These are phyloP conservation scores for Pseudomyrmex flavicornis DNA, from an alignment of 1,140 invertebrate genomes.

Conservation along the genomic window DNA sequence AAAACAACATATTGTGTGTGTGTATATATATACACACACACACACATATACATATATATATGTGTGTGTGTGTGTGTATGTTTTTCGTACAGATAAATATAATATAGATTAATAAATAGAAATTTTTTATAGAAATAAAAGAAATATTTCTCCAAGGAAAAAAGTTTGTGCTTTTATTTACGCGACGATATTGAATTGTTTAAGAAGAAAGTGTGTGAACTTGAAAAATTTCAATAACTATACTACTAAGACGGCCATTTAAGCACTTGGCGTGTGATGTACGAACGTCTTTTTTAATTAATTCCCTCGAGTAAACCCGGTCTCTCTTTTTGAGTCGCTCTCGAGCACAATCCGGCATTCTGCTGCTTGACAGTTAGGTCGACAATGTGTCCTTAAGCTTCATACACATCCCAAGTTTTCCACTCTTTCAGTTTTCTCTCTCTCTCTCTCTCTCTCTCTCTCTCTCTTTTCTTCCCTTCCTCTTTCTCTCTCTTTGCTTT, in stretches of 20 bases:
- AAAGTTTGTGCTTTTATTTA: neutral
- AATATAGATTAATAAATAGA: neutral
- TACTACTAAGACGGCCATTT: neutral
- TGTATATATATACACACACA: too few relatives aligned
- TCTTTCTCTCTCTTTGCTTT: slow-evolving; percentile 13
- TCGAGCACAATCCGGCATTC: slow-evolving; percentile 16
- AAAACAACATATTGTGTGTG: neutral
- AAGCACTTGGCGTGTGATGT: neutral
- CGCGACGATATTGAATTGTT: neutral
- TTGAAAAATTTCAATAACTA: neutral
- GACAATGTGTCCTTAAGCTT: slow-evolving; percentile 9
- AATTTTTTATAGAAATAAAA: neutral
- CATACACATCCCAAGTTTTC: neutral
- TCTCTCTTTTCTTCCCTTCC: neutral
- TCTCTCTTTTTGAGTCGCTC: neutral
- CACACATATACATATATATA: neutral
- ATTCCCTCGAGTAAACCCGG: slow-evolving; percentile 35
- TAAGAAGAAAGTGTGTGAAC: neutral
- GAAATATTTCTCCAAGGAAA: neutral
- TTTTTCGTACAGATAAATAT: neutral
- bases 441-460: neutral
- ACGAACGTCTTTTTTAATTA: slow-evolving; percentile 52
- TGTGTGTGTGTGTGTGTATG: too few relatives aligned
- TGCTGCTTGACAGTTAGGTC: slow-evolving; percentile 12
- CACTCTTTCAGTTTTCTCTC: neutral